Evolutionary conservation across 2,797 vertebrate species (phyloP).

Genomic region (Selene dorsalis): DNA sequence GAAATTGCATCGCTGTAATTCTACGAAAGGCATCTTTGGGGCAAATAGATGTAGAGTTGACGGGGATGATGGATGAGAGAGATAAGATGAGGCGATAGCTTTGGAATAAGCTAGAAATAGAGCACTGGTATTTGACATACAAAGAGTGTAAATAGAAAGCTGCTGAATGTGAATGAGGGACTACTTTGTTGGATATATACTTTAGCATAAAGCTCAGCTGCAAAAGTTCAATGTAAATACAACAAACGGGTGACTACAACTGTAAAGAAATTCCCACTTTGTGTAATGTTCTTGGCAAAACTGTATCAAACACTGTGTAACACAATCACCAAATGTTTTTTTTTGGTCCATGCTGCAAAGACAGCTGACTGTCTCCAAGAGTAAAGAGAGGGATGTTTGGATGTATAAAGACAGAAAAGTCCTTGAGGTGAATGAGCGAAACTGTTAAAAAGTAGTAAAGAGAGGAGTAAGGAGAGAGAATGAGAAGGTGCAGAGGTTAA

Average conservation of each 20-base stretch:
- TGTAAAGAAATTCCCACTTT: not conserved
- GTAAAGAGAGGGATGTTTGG: conserved; percentile 9
- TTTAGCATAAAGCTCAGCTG: conserved; percentile 19
- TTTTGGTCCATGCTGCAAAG: conserved; percentile 71
- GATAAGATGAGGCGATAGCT: not conserved
- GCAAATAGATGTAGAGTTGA: conserved; percentile 17
- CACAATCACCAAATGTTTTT: conserved; percentile 45
- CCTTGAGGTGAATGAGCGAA: conserved; percentile 14
- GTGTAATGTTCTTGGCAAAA: conserved; percentile 32
- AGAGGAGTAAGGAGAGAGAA: conserved; percentile 24
- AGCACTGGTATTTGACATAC: not conserved
- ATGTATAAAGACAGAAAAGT: not conserved
- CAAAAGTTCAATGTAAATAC: conserved; percentile 1
- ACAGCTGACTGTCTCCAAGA: conserved; percentile 32
- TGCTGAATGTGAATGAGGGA: conserved; percentile 11
- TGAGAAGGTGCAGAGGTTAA: conserved; percentile 26
- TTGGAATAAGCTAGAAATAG: conserved; percentile 1
- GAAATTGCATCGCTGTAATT: conserved; percentile 40
- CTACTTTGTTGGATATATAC: conserved; percentile 12
- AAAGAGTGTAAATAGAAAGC: not conserved
- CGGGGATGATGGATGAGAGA: not conserved
- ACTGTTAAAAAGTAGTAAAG: not conserved
- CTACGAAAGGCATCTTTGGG: conserved; percentile 56
- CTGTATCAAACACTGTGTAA: conserved; percentile 30
- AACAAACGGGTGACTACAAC: not conserved